Evolutionary conservation across 2,113 vertebrate species (phyloP), one percentile per base, ranked within the genome.

Genomic region (Coturnix japonica): DNA sequence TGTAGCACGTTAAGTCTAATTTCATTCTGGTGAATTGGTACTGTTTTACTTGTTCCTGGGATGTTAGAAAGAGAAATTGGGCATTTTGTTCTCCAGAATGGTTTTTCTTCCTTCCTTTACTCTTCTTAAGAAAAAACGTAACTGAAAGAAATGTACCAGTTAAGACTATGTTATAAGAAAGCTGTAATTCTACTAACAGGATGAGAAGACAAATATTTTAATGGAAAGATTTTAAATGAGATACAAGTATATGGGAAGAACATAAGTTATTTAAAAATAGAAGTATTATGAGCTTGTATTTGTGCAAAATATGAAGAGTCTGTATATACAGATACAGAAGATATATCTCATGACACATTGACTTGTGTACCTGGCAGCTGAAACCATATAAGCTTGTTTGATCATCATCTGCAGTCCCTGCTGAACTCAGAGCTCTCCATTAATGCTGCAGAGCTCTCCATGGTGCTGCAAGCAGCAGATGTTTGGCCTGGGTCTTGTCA

Each of bases 401-500:
- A 16, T 26, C 30, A 56, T 9, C 8, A 10, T 31, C 30, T 31
- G 30, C 17, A 25, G 53, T 31, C 53, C 30, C 53, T 31, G 30
- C 30, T 8, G 5, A 30, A 30, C 5, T 26, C 26, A 17, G 30
- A 56, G 53, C 53, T 19, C 26, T 30, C 51, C 26, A 4, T 10
- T 28, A 53, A 30, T 53, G 54, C 54, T 56, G 5, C 1, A 14
- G 84, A 75, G 83, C 95, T 86, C 73, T 95, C 92, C 89, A 1
- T 69, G 90, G 95, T 90, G 66, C 90, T 91, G 76, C 28, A 6
- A 56, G 28, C n/a, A 10, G 1, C 4, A 0, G 30, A 0, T 0
- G 2, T 56, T 1, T 3, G 1, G 8, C 35, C 19, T 23, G 0
- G 26, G 8, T 8, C 5, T 26, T 19, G 39, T 13, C 2, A 0